Evolutionary conservation across 1,140 invertebrate genomes (phyloP), one percentile per base, ranked within the genome.

Genomic region (Monochamus saltuarius): DNA sequence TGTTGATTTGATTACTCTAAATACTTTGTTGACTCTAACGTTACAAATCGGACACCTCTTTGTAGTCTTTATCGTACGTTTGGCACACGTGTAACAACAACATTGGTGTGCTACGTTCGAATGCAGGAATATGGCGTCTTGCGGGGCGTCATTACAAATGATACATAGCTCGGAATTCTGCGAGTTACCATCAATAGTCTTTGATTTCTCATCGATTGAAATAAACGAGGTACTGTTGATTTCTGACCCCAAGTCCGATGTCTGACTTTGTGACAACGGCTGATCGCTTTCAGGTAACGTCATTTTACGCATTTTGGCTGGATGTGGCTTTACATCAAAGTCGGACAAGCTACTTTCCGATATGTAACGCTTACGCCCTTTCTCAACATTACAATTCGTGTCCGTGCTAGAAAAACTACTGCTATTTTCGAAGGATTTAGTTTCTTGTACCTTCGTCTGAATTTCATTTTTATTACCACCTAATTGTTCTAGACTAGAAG

Each of bases 31-130:
- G 8, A 87, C 82, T 79, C 82, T 84, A 42, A 83, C 75, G 62
- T 87, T 85, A 67, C 87, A 89, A 42, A 87, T 78, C 1, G 87
- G 86, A 73, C 87, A 89, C 22, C 82, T 75, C 65, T 82, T 84
- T 1, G 80, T 81, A 11, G 77, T 81, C 34, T 75, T 78, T 83
- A 85, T 87, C 7, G 84, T 81, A 72, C 83, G 82, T 35, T 84
- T 75, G 0, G 85, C 84, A 68, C 87, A 89, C 56, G 79, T 81
- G 67, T 87, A 89, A 71, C 87, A 89, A 62, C 85, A 87, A 68
- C 83, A 87, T 35, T 85, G 82, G 63, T 89, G 87, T 0, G 79
- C 81, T 40, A 82, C 82, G 9, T 79, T 79, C 1, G 84, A 83
- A 66, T 89, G 86, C 1, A 86, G 80, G 66, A 88, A 88, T 10